Evolutionary conservation across 1,140 invertebrate genomes (phyloP).

Genomic region (Drosophila yakuba): DNA sequence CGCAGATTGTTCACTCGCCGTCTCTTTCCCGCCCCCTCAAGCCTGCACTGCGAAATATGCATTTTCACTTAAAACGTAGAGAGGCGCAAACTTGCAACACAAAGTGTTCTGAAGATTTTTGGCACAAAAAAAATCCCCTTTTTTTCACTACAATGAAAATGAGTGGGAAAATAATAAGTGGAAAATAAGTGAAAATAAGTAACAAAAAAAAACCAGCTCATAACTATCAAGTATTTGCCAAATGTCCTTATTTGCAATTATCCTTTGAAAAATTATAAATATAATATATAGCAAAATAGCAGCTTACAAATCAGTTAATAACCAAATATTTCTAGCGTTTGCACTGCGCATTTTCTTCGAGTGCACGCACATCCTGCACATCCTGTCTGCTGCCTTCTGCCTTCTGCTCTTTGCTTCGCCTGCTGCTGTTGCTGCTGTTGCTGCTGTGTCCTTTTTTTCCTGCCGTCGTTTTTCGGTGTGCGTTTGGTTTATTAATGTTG

Average conservation of each 20-base stretch:
- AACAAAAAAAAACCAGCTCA: too few relatives aligned
- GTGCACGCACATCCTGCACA: slow-evolving; percentile 18
- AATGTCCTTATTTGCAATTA: too few relatives aligned
- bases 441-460: slow-evolving; percentile 1
- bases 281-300: too few relatives aligned
- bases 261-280: too few relatives aligned
- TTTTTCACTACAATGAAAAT: too few relatives aligned
- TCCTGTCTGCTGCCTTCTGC: slow-evolving; percentile 21
- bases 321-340: background rate
- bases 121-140: too few relatives aligned
- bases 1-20: slow-evolving; percentile 1
- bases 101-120: too few relatives aligned
- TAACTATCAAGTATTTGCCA: too few relatives aligned
- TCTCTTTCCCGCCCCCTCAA: background rate
- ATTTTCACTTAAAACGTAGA: too few relatives aligned
- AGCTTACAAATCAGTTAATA: background rate
- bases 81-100: too few relatives aligned
- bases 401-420: slow-evolving; percentile 10
- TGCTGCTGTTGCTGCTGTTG: background rate
- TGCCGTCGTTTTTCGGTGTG: slow-evolving; percentile 49
- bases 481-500: slow-evolving; percentile 84
- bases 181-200: too few relatives aligned
- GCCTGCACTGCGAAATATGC: background rate
- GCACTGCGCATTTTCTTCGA: background rate
- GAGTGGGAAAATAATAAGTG: too few relatives aligned